phyloP scores from a whole-genome alignment of 1,140 invertebrate genomes.

The Drosophila virilis region DNA sequence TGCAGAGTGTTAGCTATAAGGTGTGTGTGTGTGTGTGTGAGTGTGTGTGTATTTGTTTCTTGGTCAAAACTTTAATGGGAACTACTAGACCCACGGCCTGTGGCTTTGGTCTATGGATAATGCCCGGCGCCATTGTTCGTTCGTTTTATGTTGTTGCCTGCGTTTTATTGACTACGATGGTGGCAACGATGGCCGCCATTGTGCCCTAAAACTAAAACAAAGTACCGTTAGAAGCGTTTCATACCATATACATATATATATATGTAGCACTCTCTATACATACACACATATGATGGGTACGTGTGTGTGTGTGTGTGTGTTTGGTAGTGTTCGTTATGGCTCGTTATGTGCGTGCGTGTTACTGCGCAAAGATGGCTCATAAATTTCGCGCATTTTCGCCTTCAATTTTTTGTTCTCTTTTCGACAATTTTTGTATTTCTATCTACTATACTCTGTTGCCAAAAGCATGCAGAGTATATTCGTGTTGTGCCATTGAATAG shows the following conservation, averaged over 20 bases:
- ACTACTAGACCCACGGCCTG: conserved; percentile 5
- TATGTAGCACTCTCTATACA: neutral
- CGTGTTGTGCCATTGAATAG: too few species aligned
- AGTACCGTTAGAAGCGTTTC: conserved; percentile 76
- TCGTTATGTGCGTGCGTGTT: conserved; percentile 80
- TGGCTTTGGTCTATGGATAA: conserved; percentile 29
- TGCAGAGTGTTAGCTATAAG: conserved; percentile 49
- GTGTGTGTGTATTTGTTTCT: conserved; percentile 19
- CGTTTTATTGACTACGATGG: conserved; percentile 74
- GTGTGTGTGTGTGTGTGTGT: conserved; percentile 19
- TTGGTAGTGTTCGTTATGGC: conserved; percentile 66
- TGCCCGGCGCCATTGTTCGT: conserved; percentile 67
- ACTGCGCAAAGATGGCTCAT: conserved; percentile 80
- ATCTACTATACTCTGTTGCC: neutral
- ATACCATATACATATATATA: conserved; percentile 18
- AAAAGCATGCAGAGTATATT: neutral
- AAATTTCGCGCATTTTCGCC: conserved; percentile 80
- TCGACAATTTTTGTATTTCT: conserved; percentile 5
- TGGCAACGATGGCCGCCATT: conserved; percentile 66
- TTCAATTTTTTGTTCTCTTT: conserved; percentile 53
- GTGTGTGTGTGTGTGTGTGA: neutral
- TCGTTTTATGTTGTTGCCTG: conserved; percentile 78
- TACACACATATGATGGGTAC: conserved; percentile 18
- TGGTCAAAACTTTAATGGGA: conserved; percentile 65
- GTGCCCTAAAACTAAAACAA: conserved; percentile 79